These are phyloP conservation scores for Matsumurasca onukii DNA, from an alignment of 1,140 invertebrate species.

Conservation along the genomic window DNA sequence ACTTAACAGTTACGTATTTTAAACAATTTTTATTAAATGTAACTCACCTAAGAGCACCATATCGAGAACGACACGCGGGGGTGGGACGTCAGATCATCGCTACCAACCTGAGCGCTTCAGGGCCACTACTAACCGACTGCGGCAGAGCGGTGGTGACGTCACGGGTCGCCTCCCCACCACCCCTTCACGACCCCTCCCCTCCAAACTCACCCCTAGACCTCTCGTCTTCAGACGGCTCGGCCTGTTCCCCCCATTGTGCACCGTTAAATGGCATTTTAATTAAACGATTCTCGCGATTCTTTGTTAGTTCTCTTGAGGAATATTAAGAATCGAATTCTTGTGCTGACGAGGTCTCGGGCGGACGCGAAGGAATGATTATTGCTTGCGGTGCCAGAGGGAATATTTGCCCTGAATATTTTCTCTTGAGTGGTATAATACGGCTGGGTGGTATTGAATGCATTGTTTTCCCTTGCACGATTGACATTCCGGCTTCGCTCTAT, in stretches of 20 bases:
- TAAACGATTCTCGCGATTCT: neutral
- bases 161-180: neutral
- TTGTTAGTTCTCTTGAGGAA: conserved; percentile 1
- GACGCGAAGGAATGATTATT: neutral
- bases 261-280: neutral
- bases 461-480: too few relatives aligned
- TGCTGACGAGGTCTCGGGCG: neutral
- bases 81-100: neutral
- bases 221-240: neutral
- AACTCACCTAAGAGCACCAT: neutral
- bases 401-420: neutral
- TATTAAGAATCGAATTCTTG: neutral
- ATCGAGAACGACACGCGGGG: neutral
- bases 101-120: neutral
- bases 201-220: neutral
- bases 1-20: neutral
- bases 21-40: neutral
- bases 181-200: neutral
- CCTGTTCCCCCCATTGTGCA: neutral
- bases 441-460: too few relatives aligned
- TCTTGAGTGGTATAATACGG: too few relatives aligned
- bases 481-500: too few relatives aligned
- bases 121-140: neutral
- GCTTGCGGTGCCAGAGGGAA: neutral
- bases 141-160: neutral